Percentiles rank a stretch among this genome's conserved stretches.
phyloP scores from a whole-genome alignment of 2,888 invertebrate genomes.

The Pyrocoelia pectoralis region DNA sequence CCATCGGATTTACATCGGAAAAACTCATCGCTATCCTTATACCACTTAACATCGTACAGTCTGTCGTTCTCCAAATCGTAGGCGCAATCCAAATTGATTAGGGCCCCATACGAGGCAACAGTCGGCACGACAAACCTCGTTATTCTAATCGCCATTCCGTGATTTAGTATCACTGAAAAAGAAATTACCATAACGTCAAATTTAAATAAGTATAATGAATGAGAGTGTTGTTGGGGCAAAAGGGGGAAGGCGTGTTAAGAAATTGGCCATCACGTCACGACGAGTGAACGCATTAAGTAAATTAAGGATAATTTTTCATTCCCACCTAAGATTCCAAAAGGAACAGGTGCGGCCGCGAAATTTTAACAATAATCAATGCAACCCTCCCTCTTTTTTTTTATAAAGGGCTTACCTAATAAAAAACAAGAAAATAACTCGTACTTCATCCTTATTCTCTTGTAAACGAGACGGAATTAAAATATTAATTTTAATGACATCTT shows the following conservation, averaged over 20 bases:
- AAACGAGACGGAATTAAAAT: conserved; percentile 10
- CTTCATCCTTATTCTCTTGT: not conserved
- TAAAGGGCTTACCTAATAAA: not conserved
- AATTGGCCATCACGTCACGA: conserved; percentile 35
- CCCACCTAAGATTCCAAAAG: conserved; percentile 6
- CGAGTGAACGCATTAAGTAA: conserved; percentile 42
- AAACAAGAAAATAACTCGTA: not conserved
- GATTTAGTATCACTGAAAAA: conserved; percentile 1
- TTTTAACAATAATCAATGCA: conserved; percentile 9
- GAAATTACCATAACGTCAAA: conserved; percentile 9
- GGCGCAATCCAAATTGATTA: conserved; percentile 50
- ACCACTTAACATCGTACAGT: conserved; percentile 56
- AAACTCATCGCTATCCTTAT: conserved; percentile 53
- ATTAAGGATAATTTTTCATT: conserved; percentile 40
- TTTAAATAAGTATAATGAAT: conserved; percentile 25
- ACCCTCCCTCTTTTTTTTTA: not conserved
- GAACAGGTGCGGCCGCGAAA: conserved; percentile 20
- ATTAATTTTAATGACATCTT: conserved; percentile 10
- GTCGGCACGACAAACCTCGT: conserved; percentile 50
- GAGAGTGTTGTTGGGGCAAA: conserved; percentile 11
- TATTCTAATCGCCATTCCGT: conserved; percentile 40
- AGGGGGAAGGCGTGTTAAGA: conserved; percentile 22
- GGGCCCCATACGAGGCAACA: conserved; percentile 46
- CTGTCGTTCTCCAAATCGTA: conserved; percentile 49
- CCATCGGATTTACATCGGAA: conserved; percentile 48